Conservation (phyloP, 1,140 invertebrate genomes). For the Vollenhovia emeryi region DNA sequence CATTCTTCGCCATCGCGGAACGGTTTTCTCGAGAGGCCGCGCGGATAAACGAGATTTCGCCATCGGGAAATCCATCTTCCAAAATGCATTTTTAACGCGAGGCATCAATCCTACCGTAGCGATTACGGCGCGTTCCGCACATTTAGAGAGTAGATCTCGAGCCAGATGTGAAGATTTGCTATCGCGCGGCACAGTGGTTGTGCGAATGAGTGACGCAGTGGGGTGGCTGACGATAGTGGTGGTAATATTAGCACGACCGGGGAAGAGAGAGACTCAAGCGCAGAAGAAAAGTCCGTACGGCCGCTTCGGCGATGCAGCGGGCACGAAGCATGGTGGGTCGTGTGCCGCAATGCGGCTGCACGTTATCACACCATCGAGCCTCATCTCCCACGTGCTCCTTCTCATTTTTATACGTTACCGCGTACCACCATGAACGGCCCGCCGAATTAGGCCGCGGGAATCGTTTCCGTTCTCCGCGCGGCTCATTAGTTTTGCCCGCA, state of each 20-base stretch:
- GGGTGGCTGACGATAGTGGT: background rate
- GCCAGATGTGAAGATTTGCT: background rate
- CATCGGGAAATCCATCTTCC: conserved; percentile 22
- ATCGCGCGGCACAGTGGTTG: background rate
- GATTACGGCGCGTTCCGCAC: background rate
- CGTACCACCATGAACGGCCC: background rate
- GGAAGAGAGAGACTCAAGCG: conserved; percentile 12
- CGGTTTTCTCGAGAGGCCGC: background rate
- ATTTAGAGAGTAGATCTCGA: background rate
- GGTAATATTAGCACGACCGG: conserved; percentile 20
- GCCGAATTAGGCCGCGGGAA: conserved; percentile 14
- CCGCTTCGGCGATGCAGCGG: conserved; percentile 65
- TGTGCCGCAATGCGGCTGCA: conserved; percentile 75
- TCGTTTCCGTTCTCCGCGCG: conserved; percentile 25
- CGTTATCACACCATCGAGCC: conserved; percentile 76
- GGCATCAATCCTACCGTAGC: conserved; percentile 7
- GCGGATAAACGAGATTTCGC: conserved; percentile 11
- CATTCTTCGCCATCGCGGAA: background rate
- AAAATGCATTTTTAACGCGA: conserved; percentile 34
- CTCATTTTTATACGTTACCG: conserved; percentile 33
- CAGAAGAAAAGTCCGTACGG: conserved; percentile 60
- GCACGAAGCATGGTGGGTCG: conserved; percentile 70
- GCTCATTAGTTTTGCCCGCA: conserved; percentile 21
- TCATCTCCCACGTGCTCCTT: conserved; percentile 38
- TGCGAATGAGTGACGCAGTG: conserved; percentile 21